phyloP scores from a whole-genome alignment of 2,888 invertebrate species.

The Phlogophora meticulosa region DNA sequence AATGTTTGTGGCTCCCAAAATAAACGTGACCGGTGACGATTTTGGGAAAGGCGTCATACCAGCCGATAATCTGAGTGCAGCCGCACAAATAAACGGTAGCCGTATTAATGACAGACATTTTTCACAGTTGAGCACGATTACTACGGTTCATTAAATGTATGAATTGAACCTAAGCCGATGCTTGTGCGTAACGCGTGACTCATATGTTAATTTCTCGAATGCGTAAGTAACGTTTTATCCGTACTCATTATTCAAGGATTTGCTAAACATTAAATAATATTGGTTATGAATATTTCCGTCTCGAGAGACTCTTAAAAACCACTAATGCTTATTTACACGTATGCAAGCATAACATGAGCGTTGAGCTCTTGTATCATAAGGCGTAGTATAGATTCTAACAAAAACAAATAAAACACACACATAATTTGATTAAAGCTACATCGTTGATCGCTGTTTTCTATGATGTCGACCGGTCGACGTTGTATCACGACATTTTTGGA shows the following conservation, averaged over 20 bases:
- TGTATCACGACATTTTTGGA: conserved; percentile 41
- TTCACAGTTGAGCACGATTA: conserved; percentile 75
- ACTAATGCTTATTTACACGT: conserved; percentile 44
- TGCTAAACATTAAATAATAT: conserved; percentile 41
- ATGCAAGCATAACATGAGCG: conserved; percentile 30
- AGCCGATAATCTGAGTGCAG: conserved; percentile 76
- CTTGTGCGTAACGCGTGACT: conserved; percentile 57
- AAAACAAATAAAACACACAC: conserved; percentile 23
- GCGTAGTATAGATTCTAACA: conserved; percentile 16
- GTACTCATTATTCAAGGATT: conserved; percentile 47
- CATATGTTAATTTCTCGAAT: conserved; percentile 47
- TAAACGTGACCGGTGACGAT: conserved; percentile 84
- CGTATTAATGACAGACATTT: conserved; percentile 76
- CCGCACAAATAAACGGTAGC: conserved; percentile 76
- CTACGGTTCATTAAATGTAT: conserved; percentile 73
- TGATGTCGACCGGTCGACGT: conserved; percentile 25
- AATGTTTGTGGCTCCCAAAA: conserved; percentile 79
- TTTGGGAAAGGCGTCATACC: conserved; percentile 83
- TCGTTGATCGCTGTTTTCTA: conserved; percentile 13
- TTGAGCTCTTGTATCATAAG: conserved; percentile 37
- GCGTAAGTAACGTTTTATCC: conserved; percentile 32
- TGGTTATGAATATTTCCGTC: conserved; percentile 44
- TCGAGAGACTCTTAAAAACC: conserved; percentile 29
- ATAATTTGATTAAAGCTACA: conserved; percentile 20
- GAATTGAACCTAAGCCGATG: conserved; percentile 60